Conservation (phyloP, 2,797 vertebrate species). For the Malurus splendens region DNA sequence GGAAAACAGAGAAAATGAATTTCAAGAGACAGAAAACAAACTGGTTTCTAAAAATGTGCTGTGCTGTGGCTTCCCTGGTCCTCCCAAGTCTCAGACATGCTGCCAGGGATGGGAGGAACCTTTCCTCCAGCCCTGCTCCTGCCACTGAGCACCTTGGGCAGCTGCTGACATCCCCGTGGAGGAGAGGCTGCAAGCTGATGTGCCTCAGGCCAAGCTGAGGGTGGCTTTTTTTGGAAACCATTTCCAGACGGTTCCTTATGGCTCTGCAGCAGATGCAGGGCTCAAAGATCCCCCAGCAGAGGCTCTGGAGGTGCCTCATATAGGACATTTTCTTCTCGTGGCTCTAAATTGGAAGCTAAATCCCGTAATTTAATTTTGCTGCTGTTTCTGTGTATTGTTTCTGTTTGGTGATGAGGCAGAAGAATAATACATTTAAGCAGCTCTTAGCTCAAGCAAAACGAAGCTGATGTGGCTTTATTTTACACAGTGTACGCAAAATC, state of each 20-base stretch:
- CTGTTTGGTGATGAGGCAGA: neutral
- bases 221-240: neutral
- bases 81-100: fast-evolving
- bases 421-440: neutral
- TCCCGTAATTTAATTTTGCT: neutral
- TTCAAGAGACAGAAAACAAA: neutral
- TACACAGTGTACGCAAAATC: neutral
- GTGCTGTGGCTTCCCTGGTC: neutral
- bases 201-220: neutral
- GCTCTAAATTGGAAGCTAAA: neutral
- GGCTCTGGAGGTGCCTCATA: neutral
- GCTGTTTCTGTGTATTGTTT: neutral
- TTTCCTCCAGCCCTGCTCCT: neutral
- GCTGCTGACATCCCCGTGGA: neutral
- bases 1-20: constrained; percentile 15
- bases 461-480: neutral
- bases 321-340: neutral
- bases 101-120: neutral
- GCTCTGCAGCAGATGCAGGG: neutral
- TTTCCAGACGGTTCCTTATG: neutral
- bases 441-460: neutral
- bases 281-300: neutral
- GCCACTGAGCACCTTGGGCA: neutral
- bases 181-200: neutral
- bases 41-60: neutral